Evolutionary conservation across 2,888 invertebrate genomes (phyloP).

Genomic region (Spicauda simplicius): DNA sequence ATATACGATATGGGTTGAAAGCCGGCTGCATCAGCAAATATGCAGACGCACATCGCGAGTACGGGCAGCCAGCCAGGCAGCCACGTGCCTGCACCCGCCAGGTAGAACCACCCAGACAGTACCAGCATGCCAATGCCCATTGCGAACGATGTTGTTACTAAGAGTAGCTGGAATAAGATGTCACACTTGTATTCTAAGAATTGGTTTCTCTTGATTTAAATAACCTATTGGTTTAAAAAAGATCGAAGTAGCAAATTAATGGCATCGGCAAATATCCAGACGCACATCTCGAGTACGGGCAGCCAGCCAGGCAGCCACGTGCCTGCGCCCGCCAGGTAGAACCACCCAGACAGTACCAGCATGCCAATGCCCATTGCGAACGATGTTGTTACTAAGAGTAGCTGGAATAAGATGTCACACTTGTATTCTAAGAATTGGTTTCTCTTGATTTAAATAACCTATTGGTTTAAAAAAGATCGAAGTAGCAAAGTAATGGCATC

Average conservation of each 20-base stretch:
- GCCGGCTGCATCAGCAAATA: constrained; percentile 77
- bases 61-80: constrained; percentile 78
- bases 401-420: too few relatives aligned
- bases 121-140: constrained; percentile 72
- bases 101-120: constrained; percentile 73
- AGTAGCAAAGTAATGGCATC: too few relatives aligned
- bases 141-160: constrained; percentile 68
- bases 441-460: too few relatives aligned
- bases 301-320: constrained; percentile 75
- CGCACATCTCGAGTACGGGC: constrained; percentile 73
- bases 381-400: constrained; percentile 69
- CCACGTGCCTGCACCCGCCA: constrained; percentile 63
- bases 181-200: too few relatives aligned
- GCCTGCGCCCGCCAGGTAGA: constrained; percentile 67
- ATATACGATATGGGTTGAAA: constrained; percentile 79
- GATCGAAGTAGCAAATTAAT: too few relatives aligned
- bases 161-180: constrained; percentile 70
- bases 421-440: too few relatives aligned
- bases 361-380: constrained; percentile 72
- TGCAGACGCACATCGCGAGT: constrained; percentile 72
- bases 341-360: constrained; percentile 70
- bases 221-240: too few relatives aligned
- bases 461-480: too few relatives aligned
- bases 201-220: too few relatives aligned
- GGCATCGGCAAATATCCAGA: constrained; percentile 77